phyloP scores from a whole-genome alignment of 2,888 invertebrate genomes.

The Epinotia brunnichana region DNA sequence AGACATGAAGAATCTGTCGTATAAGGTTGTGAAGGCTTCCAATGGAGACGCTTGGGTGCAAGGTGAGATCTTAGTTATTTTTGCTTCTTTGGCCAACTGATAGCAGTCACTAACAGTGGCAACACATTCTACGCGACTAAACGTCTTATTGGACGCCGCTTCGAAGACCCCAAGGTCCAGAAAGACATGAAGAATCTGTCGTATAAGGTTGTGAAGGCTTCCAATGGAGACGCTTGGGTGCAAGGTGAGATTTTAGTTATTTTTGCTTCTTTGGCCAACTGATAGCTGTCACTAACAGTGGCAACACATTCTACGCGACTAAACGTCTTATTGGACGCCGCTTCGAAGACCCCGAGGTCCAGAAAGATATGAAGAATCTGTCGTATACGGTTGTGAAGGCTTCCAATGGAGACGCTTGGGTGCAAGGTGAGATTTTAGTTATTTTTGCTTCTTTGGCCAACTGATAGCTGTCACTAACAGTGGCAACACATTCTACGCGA shows the following conservation, averaged over 20 bases:
- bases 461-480: slow-evolving; percentile 99
- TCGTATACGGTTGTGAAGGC: slow-evolving; percentile 98
- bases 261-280: slow-evolving; percentile 93
- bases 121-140: slow-evolving; percentile 99
- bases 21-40: slow-evolving; percentile 97
- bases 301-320: slow-evolving; percentile 99
- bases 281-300: slow-evolving; percentile 99
- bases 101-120: slow-evolving; percentile 99
- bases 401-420: slow-evolving; percentile 99
- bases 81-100: slow-evolving; percentile 95
- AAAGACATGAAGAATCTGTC: slow-evolving; percentile 98
- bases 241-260: slow-evolving; percentile 81
- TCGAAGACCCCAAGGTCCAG: slow-evolving; percentile 97
- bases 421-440: slow-evolving; percentile 85
- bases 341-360: slow-evolving; percentile 97
- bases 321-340: slow-evolving; percentile 98
- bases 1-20: slow-evolving; percentile 97
- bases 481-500: slow-evolving; percentile 98
- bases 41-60: slow-evolving; percentile 99
- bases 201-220: slow-evolving; percentile 97
- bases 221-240: slow-evolving; percentile 99
- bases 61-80: slow-evolving; percentile 63
- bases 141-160: slow-evolving; percentile 96
- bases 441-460: slow-evolving; percentile 92
- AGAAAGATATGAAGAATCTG: slow-evolving; percentile 98